These are phyloP conservation scores for Heterocephalus glaber DNA, from an alignment of 2,113 vertebrate species.

Conservation along the genomic window DNA sequence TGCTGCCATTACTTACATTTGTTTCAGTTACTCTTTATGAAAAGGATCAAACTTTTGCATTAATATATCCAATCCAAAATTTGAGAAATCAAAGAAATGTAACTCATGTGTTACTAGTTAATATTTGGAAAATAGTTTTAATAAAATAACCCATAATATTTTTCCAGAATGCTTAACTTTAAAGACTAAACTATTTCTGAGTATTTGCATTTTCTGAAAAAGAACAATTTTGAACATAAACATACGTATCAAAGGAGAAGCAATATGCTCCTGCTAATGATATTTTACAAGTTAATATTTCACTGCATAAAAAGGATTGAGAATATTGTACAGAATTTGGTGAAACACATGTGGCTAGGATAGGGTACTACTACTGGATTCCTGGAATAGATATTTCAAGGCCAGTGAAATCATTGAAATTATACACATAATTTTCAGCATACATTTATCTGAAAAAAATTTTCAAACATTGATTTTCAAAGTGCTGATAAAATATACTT, in stretches of 20 bases:
- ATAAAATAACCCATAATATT: not conserved
- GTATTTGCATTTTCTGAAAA: not conserved
- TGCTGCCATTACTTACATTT: not conserved
- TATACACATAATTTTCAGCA: not conserved
- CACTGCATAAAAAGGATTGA: not conserved
- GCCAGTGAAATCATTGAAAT: not conserved
- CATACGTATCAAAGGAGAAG: not conserved
- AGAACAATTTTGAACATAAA: not conserved
- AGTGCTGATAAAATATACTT: not conserved
- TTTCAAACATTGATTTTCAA: not conserved
- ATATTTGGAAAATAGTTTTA: not conserved
- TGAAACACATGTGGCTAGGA: not conserved
- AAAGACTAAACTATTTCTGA: not conserved
- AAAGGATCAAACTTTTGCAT: not conserved
- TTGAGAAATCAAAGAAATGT: not conserved
- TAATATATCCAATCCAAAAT: not conserved
- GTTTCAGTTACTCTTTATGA: not conserved
- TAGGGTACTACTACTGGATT: not conserved
- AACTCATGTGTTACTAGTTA: not conserved
- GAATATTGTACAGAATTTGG: not conserved
- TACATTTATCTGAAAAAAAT: not conserved
- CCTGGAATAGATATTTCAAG: not conserved
- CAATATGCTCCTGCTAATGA: not conserved
- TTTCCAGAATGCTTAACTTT: conserved; percentile 11
- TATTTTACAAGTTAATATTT: not conserved